Base-by-base conservation (phyloP, 30 jellyfish, hydroid and myxozoan species). In the Aurelia aurita region DNA sequence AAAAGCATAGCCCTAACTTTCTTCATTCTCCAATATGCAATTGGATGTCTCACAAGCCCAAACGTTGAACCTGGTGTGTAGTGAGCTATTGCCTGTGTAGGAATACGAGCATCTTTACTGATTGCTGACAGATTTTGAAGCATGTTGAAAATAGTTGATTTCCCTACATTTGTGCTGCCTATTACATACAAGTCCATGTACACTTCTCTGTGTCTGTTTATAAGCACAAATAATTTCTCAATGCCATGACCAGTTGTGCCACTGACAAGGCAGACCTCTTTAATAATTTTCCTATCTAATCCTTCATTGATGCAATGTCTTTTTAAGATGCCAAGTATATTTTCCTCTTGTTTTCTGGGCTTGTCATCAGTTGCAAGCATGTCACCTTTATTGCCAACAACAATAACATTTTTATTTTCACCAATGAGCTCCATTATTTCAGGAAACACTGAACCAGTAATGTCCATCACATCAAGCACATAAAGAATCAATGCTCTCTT, bases 241-340 rank as follows among this genome's bases (percentile, higher is more conserved):
- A 92, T 35, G 13, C 98, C 98, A 80, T 73, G 69, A 13, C 98
- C 98, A 28, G 94, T 62, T 31, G 29, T 71, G 31, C 97, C 92
- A 82, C 98, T 92, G 13, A 92, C 88, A 25, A 92, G 88, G 75
- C 98, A 92, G 12, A 87, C 87, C 72, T 92, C 98, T 59, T 88
- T 75, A 32, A 92, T 16, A 58, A 43, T 74, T 27, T 59, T 65
- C 55, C 72, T 59, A 13, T 74, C 87, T 23, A 92, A 83, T 31
- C 96, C 96, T 32, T 84, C 77, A 10, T 60, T 43, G 44, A 74
- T 23, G 74, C 97, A 90, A 22, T 34, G 34, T 15, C 72, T 66
- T 53, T 55, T 72, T 39, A 92, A 46, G n/a, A 80, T 70, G 22
- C 76, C 72, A 51, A 53, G 80, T 44, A 77, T 87, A 27, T 73